Percentiles rank a stretch among this genome's conserved stretches.
Evolutionary conservation across 1,140 invertebrate species (phyloP).

Genomic region (Tyrophagus putrescentiae): DNA sequence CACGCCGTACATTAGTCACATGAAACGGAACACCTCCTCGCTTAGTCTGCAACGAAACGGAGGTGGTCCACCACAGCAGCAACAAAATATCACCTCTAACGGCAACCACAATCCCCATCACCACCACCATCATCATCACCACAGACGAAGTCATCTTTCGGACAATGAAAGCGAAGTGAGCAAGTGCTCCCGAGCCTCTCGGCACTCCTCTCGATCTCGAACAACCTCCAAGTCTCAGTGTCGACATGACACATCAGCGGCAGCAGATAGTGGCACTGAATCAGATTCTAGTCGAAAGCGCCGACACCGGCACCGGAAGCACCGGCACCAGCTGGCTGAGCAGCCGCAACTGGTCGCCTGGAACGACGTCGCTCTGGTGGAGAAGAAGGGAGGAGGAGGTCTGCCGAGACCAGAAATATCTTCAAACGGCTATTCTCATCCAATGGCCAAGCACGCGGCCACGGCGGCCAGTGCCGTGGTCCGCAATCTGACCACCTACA

Average conservation of each 20-base stretch:
- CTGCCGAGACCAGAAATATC: slow-evolving; percentile 50
- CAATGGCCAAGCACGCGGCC: slow-evolving; percentile 34
- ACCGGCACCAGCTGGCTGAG: slow-evolving; percentile 5
- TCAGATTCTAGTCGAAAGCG: slow-evolving; percentile 25
- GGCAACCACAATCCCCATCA: too few relatives aligned
- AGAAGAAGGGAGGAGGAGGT: slow-evolving; percentile 55
- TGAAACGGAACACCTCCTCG: slow-evolving; percentile 22
- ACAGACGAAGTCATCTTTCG: slow-evolving; percentile 36
- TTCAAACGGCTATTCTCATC: neutral
- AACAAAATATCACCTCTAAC: too few relatives aligned
- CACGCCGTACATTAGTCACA: slow-evolving; percentile 17
- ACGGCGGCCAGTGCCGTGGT: slow-evolving; percentile 34
- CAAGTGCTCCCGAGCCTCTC: slow-evolving; percentile 56
- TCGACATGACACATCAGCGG: neutral
- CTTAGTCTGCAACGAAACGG: neutral
- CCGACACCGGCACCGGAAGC: slow-evolving; percentile 25
- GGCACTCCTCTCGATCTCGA: slow-evolving; percentile 44
- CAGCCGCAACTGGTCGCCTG: neutral
- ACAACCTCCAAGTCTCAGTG: too few relatives aligned
- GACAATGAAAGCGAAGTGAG: slow-evolving; percentile 78
- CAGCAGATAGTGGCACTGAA: slow-evolving; percentile 25
- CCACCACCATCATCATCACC: too few relatives aligned
- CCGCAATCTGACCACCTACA: slow-evolving; percentile 27
- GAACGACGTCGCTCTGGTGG: neutral
- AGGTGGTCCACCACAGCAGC: too few relatives aligned